These are phyloP conservation scores for Pionites leucogaster DNA, from an alignment of 2,113 vertebrate genomes.

Conservation along the genomic window DNA sequence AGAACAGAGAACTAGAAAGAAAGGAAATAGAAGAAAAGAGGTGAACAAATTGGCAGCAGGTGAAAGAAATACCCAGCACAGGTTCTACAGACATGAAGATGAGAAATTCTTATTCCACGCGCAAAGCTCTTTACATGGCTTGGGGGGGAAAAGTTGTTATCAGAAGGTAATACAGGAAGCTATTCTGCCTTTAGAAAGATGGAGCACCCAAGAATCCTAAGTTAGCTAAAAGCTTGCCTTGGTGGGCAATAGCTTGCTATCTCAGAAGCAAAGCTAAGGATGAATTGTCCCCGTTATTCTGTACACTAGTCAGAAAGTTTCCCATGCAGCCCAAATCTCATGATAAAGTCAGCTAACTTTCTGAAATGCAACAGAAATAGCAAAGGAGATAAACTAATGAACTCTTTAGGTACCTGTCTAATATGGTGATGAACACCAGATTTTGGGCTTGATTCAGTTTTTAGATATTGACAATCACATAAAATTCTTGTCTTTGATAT, in stretches of 20 bases:
- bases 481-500: not conserved
- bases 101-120: not conserved
- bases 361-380: not conserved
- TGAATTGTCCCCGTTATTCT: not conserved
- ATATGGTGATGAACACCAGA: not conserved
- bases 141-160: not conserved
- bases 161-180: not conserved
- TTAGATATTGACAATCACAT: not conserved
- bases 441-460: not conserved
- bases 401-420: not conserved
- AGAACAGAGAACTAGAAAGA: not conserved
- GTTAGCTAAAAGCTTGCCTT: not conserved
- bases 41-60: not conserved
- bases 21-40: not conserved
- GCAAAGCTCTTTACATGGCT: not conserved
- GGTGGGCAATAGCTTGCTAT: not conserved
- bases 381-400: not conserved
- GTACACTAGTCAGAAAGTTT: not conserved
- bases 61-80: not conserved
- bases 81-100: not conserved
- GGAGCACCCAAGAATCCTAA: not conserved
- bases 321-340: not conserved
- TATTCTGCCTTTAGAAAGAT: not conserved
- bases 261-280: not conserved
- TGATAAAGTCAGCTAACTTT: not conserved